phyloP scores from a whole-genome alignment of 1,140 invertebrate species.

The Ephestia elutella region DNA sequence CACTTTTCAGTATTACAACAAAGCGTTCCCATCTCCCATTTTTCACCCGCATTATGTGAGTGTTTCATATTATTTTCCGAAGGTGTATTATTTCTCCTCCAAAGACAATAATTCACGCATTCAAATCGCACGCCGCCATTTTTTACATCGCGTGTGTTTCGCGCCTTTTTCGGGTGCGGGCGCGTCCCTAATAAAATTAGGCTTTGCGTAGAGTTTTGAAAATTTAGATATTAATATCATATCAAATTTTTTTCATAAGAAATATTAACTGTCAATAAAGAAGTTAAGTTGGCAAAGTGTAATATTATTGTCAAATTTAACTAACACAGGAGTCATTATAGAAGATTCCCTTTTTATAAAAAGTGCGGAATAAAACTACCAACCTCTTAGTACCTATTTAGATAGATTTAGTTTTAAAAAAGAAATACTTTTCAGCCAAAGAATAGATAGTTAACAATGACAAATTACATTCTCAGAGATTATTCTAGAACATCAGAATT shows the following conservation, averaged over 20 bases:
- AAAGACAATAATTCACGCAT: conserved; percentile 72
- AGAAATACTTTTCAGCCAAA: background rate
- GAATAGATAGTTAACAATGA: conserved; percentile 32
- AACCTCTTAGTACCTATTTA: too few species aligned
- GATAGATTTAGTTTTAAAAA: too few species aligned
- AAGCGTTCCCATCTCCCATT: conserved; percentile 28
- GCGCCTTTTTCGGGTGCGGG: conserved; percentile 70
- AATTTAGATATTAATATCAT: conserved; percentile 26
- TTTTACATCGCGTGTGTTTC: conserved; percentile 74
- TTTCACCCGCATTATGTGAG: conserved; percentile 32
- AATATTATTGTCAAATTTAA: too few species aligned
- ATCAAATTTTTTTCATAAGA: too few species aligned
- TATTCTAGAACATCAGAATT: background rate
- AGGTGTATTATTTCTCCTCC: conserved; percentile 63
- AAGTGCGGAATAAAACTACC: too few species aligned
- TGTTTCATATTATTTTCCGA: conserved; percentile 40
- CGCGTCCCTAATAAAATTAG: conserved; percentile 72
- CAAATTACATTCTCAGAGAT: conserved; percentile 12
- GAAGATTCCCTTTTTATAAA: too few species aligned
- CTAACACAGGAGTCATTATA: too few species aligned
- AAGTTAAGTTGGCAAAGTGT: too few species aligned
- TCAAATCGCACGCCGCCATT: conserved; percentile 70
- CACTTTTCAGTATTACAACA: conserved; percentile 15
- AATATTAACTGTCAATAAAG: too few species aligned
- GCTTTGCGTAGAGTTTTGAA: conserved; percentile 43